Percentiles rank a stretch among this genome's conserved stretches.
These are phyloP conservation scores for Rutpela maculata DNA, from an alignment of 2,888 invertebrate species.

Conservation along the genomic window DNA sequence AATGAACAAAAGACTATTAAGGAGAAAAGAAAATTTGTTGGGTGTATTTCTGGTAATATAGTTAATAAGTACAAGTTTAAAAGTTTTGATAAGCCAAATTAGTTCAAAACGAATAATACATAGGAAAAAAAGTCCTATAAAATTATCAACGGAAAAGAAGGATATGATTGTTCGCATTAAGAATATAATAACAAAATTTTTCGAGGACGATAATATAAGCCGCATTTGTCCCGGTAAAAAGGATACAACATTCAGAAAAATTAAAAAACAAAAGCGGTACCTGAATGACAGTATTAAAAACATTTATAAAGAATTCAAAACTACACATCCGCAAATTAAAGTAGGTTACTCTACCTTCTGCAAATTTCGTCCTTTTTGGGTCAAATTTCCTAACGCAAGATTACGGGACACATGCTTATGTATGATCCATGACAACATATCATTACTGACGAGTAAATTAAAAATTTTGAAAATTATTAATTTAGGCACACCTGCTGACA, in stretches of 20 bases:
- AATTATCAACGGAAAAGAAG: background rate
- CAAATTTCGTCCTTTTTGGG: slow-evolving; percentile 40
- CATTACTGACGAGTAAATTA: no score
- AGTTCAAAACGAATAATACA: background rate
- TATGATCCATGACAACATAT: slow-evolving; percentile 19
- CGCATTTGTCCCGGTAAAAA: slow-evolving; percentile 31
- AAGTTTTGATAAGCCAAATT: background rate
- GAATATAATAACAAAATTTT: slow-evolving; percentile 12
- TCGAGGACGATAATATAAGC: slow-evolving; percentile 26
- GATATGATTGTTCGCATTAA: slow-evolving; percentile 15
- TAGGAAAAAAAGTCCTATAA: background rate
- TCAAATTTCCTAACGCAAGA: slow-evolving; percentile 28
- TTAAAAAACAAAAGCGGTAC: no score
- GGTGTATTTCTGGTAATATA: slow-evolving; percentile 29
- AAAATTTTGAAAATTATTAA: slow-evolving; percentile 31
- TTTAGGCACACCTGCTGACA: slow-evolving; percentile 11
- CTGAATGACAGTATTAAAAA: no score
- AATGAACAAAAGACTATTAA: background rate
- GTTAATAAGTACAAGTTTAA: background rate
- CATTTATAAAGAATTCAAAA: slow-evolving; percentile 21
- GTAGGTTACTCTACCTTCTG: slow-evolving; percentile 27
- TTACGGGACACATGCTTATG: slow-evolving; percentile 37
- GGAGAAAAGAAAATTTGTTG: slow-evolving; percentile 32
- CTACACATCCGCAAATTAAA: slow-evolving; percentile 18
- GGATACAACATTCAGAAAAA: slow-evolving; percentile 31